Evolutionary conservation across 2,113 vertebrate species (phyloP), one percentile per base, ranked within the genome.

Genomic region (Pardalotus punctatus): DNA sequence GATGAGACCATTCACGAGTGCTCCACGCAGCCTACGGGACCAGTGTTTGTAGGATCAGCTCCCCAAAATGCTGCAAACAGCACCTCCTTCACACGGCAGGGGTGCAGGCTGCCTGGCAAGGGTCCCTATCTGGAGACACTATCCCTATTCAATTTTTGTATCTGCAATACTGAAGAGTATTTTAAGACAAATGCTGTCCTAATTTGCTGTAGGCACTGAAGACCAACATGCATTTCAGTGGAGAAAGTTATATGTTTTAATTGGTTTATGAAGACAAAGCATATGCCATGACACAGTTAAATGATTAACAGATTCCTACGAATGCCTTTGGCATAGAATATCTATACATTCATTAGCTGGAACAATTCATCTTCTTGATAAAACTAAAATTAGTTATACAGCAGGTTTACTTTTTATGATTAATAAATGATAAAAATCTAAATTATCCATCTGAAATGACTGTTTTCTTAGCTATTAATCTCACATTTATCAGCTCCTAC

Each of bases 351-450:
- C 98, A 98, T 98, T 98, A 98, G 96, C 93, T 95, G 84, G 93
- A 97, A 98, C 98, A 97, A 98, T 98, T 98, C 94, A 96, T 98
- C 98, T 98, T 98, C 97, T 97, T 97, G 98, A 98, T 98, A 98
- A 98, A 98, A 98, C 97, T 98, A 98, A 98, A 98, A 98, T 98
- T 97, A 98, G 98, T 97, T 98, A 97, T 98, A 97, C 76, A 97
- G 97, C 94, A 98, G 97, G 97, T 98, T 98, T 98, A 98, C 96
- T 97, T 98, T 98, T 98, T 96, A 97, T 97, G 97, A 98, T 97
- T 97, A 98, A 98, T 97, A 98, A 98, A 98, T 98, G 97, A 98
- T 98, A 98, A 97, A 98, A 98, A 97, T 97, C 97, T 98, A 98
- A 98, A 98, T 98, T 98, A 98, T 98, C 97, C 97, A 96, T 97